Conservation (phyloP, 1,140 invertebrate genomes). For the Drosophila chauvacae region DNA sequence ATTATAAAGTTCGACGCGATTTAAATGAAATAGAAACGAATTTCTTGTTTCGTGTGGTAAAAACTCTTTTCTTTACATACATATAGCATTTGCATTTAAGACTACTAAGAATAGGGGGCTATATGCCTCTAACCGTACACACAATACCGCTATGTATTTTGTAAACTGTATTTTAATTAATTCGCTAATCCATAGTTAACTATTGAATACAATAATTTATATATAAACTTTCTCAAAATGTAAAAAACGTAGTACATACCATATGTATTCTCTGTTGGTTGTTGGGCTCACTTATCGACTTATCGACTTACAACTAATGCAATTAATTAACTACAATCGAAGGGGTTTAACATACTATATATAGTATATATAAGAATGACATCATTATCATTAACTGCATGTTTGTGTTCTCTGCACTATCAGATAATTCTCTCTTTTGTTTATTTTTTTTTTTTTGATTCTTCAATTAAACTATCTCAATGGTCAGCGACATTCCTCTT, state of each 20-base stretch:
- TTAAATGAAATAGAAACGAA: constrained; percentile 62
- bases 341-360: constrained; percentile 63
- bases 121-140: constrained; percentile 51
- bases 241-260: constrained; percentile 73
- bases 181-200: constrained; percentile 66
- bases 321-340: constrained; percentile 73
- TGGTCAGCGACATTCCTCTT: constrained; percentile 19
- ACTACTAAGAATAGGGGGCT: constrained; percentile 65
- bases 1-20: constrained; percentile 48
- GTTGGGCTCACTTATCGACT: constrained; percentile 47
- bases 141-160: constrained; percentile 35
- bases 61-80: constrained; percentile 65
- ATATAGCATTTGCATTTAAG: constrained; percentile 48
- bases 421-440: constrained; percentile 2
- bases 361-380: constrained; percentile 58
- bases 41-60: constrained; percentile 49
- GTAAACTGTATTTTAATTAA: constrained; percentile 52
- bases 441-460: constrained; percentile 9
- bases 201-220: constrained; percentile 68
- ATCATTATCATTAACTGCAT: constrained; percentile 37
- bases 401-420: constrained; percentile 31
- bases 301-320: constrained; percentile 44
- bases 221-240: constrained; percentile 81
- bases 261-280: constrained; percentile 58
- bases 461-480: constrained; percentile 66